Evolutionary conservation across 2,113 vertebrate genomes (phyloP).

Genomic region (Sinosuthora webbiana): DNA sequence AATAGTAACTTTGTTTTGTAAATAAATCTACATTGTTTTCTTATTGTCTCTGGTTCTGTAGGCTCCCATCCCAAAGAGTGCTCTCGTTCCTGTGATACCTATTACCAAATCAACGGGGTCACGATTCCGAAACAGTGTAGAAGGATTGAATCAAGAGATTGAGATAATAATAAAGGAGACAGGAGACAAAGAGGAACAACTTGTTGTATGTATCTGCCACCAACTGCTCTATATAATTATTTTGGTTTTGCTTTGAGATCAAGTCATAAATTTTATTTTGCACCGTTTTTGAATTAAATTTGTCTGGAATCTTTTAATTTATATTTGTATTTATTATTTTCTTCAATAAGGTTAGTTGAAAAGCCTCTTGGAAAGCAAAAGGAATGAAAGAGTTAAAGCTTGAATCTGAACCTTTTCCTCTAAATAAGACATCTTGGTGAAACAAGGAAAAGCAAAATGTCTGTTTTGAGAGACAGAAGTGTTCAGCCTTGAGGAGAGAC

Average conservation of each 20-base stretch:
- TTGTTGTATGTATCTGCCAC: conserved; percentile 83
- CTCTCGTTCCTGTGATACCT: conserved; percentile 90
- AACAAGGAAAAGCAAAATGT: neutral
- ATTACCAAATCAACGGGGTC: conserved; percentile 92
- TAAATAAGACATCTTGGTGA: neutral
- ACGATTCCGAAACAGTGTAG: conserved; percentile 95
- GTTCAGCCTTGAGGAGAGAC: neutral
- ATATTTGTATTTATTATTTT: neutral
- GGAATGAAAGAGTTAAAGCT: neutral
- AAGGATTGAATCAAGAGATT: conserved; percentile 98
- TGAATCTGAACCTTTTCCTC: neutral
- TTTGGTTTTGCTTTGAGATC: neutral
- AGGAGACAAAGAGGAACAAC: conserved; percentile 91
- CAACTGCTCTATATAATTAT: neutral
- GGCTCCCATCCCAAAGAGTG: conserved; percentile 92
- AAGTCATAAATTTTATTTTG: neutral
- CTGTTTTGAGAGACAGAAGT: neutral
- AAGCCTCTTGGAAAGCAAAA: neutral
- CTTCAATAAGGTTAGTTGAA: neutral
- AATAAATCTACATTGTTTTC: neutral
- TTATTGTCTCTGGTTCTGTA: conserved; percentile 47
- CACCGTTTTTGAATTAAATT: neutral
- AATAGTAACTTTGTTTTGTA: neutral
- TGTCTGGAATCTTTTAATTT: neutral
- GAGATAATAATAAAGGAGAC: conserved; percentile 98